Evolutionary conservation across 2,888 invertebrate genomes (phyloP), one percentile per base, ranked within the genome.

Genomic region (Drosophila macrospina): DNA sequence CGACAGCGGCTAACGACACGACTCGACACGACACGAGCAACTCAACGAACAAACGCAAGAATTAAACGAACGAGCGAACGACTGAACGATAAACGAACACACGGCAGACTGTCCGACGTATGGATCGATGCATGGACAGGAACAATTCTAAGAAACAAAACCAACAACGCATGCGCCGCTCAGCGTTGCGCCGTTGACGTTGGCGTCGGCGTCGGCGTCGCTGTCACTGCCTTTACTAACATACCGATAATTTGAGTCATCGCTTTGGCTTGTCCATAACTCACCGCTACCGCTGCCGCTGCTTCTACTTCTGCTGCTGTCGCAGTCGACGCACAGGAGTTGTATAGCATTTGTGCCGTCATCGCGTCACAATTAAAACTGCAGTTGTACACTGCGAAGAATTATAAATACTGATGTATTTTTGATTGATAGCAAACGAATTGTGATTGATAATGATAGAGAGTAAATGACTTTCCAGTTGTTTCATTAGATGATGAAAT

Each of bases 221-320:
- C 26, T 11, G 41, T 51, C 34, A 26, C 44, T 55, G 24, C 34
- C 20, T 13, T 26, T 44, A 34, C 50, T 62, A 61, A 66, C 84
- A 86, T 81, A 50, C 81, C 86, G 60, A 77, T 52, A 60, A 61
- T 72, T 83, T 82, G 86, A 82, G 86, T 82, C 86, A 82, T 83
- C 62, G n/a, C 42, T 20, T 42, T 34, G 39, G 42, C 48, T 39
- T 55, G 56, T 50, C 64, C 76, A 73, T 79, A 79, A 79, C 80
- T 82, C 83, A 79, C 67, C 56, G 28, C 10, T 41, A 45, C 52
- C 34, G 41, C 24, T 30, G 20, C 62, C 16, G 41, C 20, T n/a
- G 30, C 28, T n/a, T 28, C 8, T 15, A 13, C 10, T 8, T 20
- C 7, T 0, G 66, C 20, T n/a, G 51, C 2, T 10, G 50, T 34